Evolutionary conservation across 2,888 invertebrate species (phyloP).

Genomic region (Ceriagrion tenellum): DNA sequence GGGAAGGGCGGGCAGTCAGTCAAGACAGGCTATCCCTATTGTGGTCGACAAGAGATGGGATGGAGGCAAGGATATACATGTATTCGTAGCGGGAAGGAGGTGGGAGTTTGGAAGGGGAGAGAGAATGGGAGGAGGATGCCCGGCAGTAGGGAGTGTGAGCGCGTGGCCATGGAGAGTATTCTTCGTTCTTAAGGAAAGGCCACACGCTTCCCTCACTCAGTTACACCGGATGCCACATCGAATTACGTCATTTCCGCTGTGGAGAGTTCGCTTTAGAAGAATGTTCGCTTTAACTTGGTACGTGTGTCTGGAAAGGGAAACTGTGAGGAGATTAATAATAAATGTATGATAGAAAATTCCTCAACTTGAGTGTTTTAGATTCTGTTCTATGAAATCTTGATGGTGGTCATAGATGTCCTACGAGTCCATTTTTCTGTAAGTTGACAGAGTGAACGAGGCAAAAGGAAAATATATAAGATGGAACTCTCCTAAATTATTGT

Average conservation of each 20-base stretch:
- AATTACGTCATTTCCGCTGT: conserved; percentile 63
- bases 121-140: neutral
- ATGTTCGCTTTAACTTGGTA: neutral
- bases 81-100: neutral
- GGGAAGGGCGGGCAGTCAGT: neutral
- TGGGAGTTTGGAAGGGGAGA: neutral
- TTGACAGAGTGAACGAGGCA: neutral
- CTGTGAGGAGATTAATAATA: neutral
- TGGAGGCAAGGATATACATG: no score
- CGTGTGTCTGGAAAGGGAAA: neutral
- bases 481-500: neutral
- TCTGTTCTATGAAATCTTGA: neutral
- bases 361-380: neutral
- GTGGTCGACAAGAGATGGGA: neutral
- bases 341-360: neutral
- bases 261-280: conserved; percentile 15
- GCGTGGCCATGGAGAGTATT: conserved; percentile 43
- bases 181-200: conserved; percentile 55
- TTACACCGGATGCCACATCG: conserved; percentile 49
- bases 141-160: neutral
- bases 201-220: conserved; percentile 35
- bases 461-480: neutral
- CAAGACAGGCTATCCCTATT: neutral
- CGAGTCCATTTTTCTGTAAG: neutral
- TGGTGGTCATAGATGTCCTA: neutral